These are phyloP conservation scores for Apamea anceps DNA, from an alignment of 2,888 invertebrate species.

Conservation along the genomic window DNA sequence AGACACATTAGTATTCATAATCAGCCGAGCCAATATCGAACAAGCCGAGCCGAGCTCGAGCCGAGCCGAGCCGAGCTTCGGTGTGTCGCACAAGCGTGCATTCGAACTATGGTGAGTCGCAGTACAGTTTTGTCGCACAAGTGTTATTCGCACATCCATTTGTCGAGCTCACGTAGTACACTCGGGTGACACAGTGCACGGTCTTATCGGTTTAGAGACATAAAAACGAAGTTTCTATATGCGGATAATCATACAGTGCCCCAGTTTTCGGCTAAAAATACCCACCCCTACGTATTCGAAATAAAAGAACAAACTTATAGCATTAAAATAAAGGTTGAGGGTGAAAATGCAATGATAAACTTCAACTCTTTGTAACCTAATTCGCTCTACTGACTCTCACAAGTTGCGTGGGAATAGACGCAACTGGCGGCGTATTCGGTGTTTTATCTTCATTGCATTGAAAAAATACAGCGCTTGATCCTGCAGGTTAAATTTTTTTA, in stretches of 20 bases:
- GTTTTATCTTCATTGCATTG: slow-evolving; percentile 19
- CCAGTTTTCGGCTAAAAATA: slow-evolving; percentile 10
- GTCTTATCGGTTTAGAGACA: not conserved
- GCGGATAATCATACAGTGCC: slow-evolving; percentile 10
- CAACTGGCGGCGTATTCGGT: slow-evolving; percentile 30
- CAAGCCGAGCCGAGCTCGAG: no score
- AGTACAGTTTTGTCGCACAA: no score
- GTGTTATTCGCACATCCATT: no score
- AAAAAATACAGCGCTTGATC: slow-evolving; percentile 14
- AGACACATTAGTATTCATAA: no score
- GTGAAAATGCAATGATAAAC: slow-evolving; percentile 31
- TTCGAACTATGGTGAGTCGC: no score
- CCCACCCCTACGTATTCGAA: not conserved
- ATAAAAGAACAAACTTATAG: slow-evolving; percentile 19
- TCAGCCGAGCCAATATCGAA: no score
- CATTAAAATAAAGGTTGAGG: slow-evolving; percentile 30
- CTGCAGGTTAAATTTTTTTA: slow-evolving; percentile 5
- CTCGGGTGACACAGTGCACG: not conserved
- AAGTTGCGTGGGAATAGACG: slow-evolving; percentile 52
- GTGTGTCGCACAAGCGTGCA: no score
- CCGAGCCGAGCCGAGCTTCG: no score
- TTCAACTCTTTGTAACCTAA: slow-evolving; percentile 45
- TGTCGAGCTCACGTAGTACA: no score
- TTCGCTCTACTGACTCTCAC: slow-evolving; percentile 47
- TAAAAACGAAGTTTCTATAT: not conserved